Evolutionary conservation across 2,888 invertebrate species (phyloP).

Genomic region (Rugalucina vietnamica): DNA sequence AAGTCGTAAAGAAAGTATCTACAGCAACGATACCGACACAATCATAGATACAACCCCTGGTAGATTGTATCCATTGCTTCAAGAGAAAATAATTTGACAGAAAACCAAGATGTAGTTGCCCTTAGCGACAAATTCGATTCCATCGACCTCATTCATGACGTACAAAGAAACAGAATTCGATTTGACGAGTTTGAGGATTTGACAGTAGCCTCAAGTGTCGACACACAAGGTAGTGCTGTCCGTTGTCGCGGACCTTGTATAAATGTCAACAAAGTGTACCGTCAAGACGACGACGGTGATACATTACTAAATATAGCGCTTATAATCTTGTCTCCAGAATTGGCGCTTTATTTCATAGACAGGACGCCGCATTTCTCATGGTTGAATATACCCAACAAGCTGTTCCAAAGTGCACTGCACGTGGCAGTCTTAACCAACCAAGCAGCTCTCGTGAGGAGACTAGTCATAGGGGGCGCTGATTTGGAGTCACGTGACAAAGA

Average conservation of each 20-base stretch:
- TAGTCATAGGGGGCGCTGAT: conserved; percentile 27
- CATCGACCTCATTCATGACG: background rate
- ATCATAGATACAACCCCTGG: too few species aligned
- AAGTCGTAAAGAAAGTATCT: too few species aligned
- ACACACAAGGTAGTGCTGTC: background rate
- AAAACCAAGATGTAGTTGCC: background rate
- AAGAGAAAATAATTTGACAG: too few species aligned
- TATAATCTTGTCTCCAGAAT: background rate
- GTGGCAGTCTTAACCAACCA: conserved; percentile 24
- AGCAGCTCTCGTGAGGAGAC: background rate
- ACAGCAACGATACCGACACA: too few species aligned
- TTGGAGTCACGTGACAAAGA: conserved; percentile 21
- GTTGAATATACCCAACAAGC: conserved; percentile 16
- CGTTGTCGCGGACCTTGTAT: background rate
- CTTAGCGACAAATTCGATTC: background rate
- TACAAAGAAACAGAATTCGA: background rate
- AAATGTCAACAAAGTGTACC: background rate
- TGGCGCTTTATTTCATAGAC: conserved; percentile 20
- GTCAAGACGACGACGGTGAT: conserved; percentile 48
- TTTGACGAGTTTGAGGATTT: background rate
- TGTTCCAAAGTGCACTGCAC: conserved; percentile 31
- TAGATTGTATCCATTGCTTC: too few species aligned
- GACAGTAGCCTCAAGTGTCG: background rate
- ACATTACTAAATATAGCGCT: conserved; percentile 43
- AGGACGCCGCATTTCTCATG: background rate